These are phyloP conservation scores for Rhinolophus ferrumequinum DNA, from an alignment of 2,113 vertebrate species.

Conservation along the genomic window DNA sequence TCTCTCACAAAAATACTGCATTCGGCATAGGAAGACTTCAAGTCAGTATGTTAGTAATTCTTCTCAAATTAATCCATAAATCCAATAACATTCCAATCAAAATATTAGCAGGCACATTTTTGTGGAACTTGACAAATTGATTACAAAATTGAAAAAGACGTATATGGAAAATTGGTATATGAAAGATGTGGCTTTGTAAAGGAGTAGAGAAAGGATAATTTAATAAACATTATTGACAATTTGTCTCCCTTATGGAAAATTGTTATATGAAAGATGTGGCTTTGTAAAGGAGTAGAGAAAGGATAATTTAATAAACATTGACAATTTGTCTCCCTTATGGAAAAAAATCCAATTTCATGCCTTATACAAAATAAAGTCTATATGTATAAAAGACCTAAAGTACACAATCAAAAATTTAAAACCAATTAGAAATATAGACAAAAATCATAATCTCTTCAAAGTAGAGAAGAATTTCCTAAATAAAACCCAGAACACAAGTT, in stretches of 20 bases:
- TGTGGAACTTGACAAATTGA: not conserved
- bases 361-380: conserved; percentile 22
- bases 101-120: not conserved
- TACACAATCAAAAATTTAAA: not conserved
- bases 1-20: not conserved
- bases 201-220: not conserved
- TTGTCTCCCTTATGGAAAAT: not conserved
- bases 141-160: not conserved
- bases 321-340: not conserved
- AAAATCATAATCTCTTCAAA: not conserved
- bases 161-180: not conserved
- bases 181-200: not conserved
- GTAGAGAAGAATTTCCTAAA: not conserved
- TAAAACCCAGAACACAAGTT: not conserved
- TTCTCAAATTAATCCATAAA: conserved; percentile 6
- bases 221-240: not conserved
- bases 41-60: not conserved
- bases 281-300: not conserved
- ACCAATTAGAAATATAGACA: not conserved
- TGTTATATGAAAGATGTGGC: not conserved
- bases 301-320: not conserved
- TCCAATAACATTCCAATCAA: conserved; percentile 9
- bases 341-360: not conserved
- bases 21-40: not conserved
- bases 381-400: not conserved